Conservation (phyloP, 2,797 vertebrate species). For the Xenops minutus region DNA sequence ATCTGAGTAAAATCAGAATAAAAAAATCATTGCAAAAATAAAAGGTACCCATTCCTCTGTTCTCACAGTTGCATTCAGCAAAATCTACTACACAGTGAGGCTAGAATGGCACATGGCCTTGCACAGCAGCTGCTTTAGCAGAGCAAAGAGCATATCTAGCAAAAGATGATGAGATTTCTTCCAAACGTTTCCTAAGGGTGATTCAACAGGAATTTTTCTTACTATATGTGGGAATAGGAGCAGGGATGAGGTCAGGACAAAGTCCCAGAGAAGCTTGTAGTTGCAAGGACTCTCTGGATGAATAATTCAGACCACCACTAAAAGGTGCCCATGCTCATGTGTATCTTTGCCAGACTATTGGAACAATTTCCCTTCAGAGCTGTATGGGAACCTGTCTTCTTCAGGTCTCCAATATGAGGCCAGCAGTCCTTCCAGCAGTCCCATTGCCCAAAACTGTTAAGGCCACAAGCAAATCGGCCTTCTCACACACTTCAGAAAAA, state of each 20-base stretch:
- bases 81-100: neutral
- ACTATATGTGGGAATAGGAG: neutral
- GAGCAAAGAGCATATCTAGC: neutral
- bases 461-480: fast-evolving
- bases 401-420: neutral
- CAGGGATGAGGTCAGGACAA: neutral
- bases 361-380: neutral
- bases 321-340: neutral
- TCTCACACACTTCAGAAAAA: neutral
- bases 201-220: neutral
- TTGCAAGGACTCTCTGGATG: neutral
- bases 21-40: neutral
- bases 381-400: fast-evolving
- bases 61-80: neutral
- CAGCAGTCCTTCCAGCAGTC: neutral
- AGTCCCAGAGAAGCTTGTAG: neutral
- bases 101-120: neutral
- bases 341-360: neutral
- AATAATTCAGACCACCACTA: neutral
- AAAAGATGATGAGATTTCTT: neutral
- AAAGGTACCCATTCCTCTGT: neutral
- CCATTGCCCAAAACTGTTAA: neutral
- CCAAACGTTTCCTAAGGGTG: neutral
- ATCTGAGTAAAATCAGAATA: neutral
- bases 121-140: neutral